Evolutionary conservation across 1,140 invertebrate species (phyloP), one percentile per base, ranked within the genome.

Genomic region (Drosophila murphyi): DNA sequence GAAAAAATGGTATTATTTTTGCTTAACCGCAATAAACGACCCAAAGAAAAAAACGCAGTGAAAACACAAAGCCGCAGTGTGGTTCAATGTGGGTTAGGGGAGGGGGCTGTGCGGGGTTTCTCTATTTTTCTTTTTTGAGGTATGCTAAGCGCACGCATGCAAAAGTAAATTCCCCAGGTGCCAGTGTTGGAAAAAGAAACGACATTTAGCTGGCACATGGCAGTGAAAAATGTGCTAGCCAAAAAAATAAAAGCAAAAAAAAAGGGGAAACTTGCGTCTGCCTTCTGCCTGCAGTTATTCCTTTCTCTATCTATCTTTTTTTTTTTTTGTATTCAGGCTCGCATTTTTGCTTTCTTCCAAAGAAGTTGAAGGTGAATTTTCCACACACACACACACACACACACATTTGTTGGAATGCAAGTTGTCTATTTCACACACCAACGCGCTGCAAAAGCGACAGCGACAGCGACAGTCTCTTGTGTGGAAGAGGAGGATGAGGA

Each of bases 351-450:
- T 59, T 55, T 6, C 63, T 47, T 35, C 43, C 29, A 52, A 70
- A 70, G 67, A 75, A 75, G 67, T 69, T 63, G 64, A 43, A 67
- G 48, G 64, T 67, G 63, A 62, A 41, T 65, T 29, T 50, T 32
- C 35, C 12, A 12, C 0, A 43, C 32, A 55, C 48, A 37, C 28
- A 37, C 54, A 29, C 20, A 8, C 61, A 45, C 51, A 28, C 34
- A 47, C 45, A 51, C 48, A 37, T 48, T 45, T 50, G 50, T 8
- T 37, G 37, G 75, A 82, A 67, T 82, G 76, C 78, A 83, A 76
- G 76, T 85, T 83, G 81, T 83, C 81, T 83, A 83, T 83, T 83
- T 83, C 77, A 83, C 81, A 83, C 81, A 83, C 81, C 81, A 80
- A 80, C 73, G 81, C 81, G 54, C 37, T n/a, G 54, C 54, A 75